phyloP scores from a whole-genome alignment of 2,888 invertebrate species.

The Alloplasta piceator region DNA sequence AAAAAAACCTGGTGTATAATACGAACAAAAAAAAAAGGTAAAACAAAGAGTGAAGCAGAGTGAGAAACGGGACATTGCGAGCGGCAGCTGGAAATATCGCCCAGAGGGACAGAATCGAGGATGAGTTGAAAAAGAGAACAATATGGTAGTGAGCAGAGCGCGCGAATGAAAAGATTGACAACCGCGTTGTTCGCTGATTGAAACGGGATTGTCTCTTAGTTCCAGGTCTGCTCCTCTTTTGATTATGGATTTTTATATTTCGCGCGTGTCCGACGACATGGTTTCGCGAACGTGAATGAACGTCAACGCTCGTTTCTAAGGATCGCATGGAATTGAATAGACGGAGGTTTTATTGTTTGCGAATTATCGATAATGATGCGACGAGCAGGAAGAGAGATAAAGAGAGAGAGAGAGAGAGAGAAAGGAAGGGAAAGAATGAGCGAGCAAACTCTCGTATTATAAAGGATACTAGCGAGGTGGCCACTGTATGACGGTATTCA shows the following conservation, averaged over 20 bases:
- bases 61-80: constrained; percentile 11
- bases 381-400: neutral
- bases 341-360: constrained; percentile 20
- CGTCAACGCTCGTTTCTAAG: constrained; percentile 1
- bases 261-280: constrained; percentile 13
- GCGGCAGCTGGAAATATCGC: constrained; percentile 22
- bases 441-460: constrained; percentile 5
- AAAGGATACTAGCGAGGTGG: neutral
- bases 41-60: neutral
- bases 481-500: constrained; percentile 13
- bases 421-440: neutral
- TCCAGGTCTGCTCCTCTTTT: constrained; percentile 19
- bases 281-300: constrained; percentile 19
- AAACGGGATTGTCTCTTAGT: constrained; percentile 26
- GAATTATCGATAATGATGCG: constrained; percentile 31
- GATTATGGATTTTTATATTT: constrained; percentile 43
- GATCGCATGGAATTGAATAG: constrained; percentile 2
- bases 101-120: constrained; percentile 18
- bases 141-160: constrained; percentile 1
- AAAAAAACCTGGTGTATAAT: constrained; percentile 16
- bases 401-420: neutral
- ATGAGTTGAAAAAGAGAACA: constrained; percentile 7
- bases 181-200: constrained; percentile 42
- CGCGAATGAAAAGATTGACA: constrained; percentile 44
- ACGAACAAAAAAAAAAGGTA: constrained; percentile 8